phyloP scores from a whole-genome alignment of 1,140 invertebrate species.

The Cotesia glomerata region DNA sequence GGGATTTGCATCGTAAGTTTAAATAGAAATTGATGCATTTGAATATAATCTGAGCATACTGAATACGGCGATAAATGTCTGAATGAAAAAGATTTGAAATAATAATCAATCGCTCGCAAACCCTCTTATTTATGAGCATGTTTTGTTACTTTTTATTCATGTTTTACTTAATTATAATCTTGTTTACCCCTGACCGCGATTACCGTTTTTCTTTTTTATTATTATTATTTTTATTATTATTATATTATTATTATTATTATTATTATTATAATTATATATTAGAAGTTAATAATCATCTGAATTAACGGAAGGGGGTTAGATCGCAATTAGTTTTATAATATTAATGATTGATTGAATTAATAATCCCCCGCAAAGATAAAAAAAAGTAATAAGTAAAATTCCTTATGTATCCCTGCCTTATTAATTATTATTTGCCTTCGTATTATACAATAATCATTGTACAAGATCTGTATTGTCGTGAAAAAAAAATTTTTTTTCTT shows the following conservation, averaged over 20 bases:
- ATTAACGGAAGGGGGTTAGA: slow-evolving; percentile 25
- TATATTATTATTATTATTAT: slow-evolving; percentile 2
- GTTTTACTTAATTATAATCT: slow-evolving; percentile 57
- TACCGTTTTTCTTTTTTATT: slow-evolving; percentile 26
- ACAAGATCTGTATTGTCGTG: slow-evolving; percentile 32
- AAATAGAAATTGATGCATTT: slow-evolving; percentile 29
- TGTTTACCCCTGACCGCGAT: slow-evolving; percentile 44
- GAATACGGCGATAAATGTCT: slow-evolving; percentile 28
- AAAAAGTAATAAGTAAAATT: slow-evolving; percentile 30
- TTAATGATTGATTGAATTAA: slow-evolving; percentile 41
- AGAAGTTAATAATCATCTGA: slow-evolving; percentile 5
- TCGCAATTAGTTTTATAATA: slow-evolving; percentile 52
- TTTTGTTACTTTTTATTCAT: slow-evolving; percentile 59
- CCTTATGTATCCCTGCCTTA: slow-evolving; percentile 30
- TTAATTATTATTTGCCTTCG: slow-evolving; percentile 30
- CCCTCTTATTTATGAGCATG: slow-evolving; percentile 57
- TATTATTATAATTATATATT: neutral
- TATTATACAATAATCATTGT: slow-evolving; percentile 30
- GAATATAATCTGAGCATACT: slow-evolving; percentile 32
- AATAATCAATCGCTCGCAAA: slow-evolving; percentile 55
- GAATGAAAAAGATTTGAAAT: slow-evolving; percentile 33
- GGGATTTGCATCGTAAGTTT: slow-evolving; percentile 33
- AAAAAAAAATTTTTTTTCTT: slow-evolving; percentile 28
- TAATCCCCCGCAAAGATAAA: slow-evolving; percentile 35
- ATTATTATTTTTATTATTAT: slow-evolving; percentile 30